phyloP scores from a whole-genome alignment of 2,113 vertebrate genomes.

The Grammomys dolichurus region DNA sequence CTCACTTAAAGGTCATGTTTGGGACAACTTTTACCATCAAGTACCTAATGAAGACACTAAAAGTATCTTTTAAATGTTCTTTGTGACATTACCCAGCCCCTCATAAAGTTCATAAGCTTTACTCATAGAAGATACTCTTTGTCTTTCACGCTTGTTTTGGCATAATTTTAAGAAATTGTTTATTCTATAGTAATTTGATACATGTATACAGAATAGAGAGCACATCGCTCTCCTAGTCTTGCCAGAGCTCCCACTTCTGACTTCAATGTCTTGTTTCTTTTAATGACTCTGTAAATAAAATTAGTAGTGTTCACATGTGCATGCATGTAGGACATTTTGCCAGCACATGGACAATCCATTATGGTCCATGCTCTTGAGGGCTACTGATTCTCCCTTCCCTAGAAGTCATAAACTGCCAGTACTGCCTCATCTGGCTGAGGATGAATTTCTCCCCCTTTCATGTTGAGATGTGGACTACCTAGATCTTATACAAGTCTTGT shows the following conservation, averaged over 20 bases:
- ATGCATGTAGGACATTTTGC: neutral
- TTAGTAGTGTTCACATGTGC: neutral
- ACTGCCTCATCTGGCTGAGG: neutral
- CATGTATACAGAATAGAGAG: neutral
- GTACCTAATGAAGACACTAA: neutral
- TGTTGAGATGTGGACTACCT: neutral
- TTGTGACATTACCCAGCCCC: neutral
- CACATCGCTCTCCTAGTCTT: neutral
- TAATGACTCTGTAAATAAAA: neutral
- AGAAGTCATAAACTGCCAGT: neutral
- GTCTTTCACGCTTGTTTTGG: neutral
- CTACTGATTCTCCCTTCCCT: neutral
- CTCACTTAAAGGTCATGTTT: neutral
- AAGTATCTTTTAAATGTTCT: constrained; percentile 41
- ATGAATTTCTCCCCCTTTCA: too few relatives aligned
- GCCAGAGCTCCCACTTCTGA: too few relatives aligned
- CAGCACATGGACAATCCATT: neutral
- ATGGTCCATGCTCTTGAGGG: neutral
- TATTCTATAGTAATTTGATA: neutral
- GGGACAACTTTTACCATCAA: neutral
- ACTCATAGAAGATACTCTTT: neutral
- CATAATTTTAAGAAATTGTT: neutral
- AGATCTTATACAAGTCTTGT: neutral
- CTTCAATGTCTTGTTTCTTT: neutral
- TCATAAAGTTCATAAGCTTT: neutral